phyloP scores from a whole-genome alignment of 2,888 invertebrate genomes.

The Oeneis ivallda region DNA sequence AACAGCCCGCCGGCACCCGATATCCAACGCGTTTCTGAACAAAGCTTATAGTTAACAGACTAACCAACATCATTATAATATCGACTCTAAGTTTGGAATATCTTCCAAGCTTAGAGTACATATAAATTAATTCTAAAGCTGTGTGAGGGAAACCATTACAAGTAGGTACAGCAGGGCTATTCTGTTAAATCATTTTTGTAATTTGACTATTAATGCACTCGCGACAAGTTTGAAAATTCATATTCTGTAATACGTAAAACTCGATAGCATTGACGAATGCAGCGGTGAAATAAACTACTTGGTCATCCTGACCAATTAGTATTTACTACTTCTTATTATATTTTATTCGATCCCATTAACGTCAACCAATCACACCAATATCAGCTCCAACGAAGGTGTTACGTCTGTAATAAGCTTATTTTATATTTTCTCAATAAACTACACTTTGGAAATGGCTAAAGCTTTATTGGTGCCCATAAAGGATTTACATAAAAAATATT shows the following conservation, averaged over 20 bases:
- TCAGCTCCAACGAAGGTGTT: background rate
- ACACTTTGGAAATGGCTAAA: background rate
- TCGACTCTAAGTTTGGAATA: background rate
- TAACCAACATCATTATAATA: background rate
- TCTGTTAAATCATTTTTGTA: too few species aligned
- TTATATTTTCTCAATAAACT: background rate
- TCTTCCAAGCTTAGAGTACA: too few species aligned
- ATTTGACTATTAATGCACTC: too few species aligned
- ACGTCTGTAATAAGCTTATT: background rate
- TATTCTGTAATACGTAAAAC: too few species aligned
- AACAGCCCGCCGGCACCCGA: slow-evolving; percentile 67
- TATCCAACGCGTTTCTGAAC: slow-evolving; percentile 69
- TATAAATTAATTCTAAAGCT: too few species aligned
- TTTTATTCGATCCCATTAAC: background rate
- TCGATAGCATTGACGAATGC: too few species aligned
- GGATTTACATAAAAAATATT: slow-evolving; percentile 15
- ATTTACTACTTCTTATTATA: background rate
- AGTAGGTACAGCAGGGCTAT: too few species aligned
- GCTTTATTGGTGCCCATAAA: slow-evolving; percentile 4
- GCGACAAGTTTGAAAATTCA: too few species aligned
- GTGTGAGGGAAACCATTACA: too few species aligned
- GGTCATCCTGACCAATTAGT: too few species aligned
- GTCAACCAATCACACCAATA: background rate
- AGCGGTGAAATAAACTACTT: too few species aligned
- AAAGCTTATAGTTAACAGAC: slow-evolving; percentile 1